Evolutionary conservation across 2,113 vertebrate genomes (phyloP).

Genomic region (Falco punctatus): DNA sequence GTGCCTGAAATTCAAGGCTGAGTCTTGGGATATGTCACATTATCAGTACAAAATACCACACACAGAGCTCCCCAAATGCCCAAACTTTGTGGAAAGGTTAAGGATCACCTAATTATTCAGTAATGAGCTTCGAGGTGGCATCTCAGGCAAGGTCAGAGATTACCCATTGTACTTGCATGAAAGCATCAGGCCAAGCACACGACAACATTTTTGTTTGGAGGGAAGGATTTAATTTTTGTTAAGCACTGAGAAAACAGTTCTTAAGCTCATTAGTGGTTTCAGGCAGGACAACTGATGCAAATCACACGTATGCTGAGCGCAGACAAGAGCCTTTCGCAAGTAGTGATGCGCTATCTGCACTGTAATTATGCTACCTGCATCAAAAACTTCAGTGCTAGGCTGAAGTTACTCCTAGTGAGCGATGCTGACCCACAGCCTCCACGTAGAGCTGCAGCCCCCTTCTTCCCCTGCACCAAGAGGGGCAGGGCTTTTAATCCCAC

Average conservation of each 20-base stretch:
- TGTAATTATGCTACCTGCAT: background rate
- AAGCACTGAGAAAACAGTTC: background rate
- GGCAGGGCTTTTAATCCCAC: background rate
- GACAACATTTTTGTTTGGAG: background rate
- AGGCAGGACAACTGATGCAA: background rate
- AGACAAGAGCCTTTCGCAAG: background rate
- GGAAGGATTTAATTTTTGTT: constrained; percentile 33
- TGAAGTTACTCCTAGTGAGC: background rate
- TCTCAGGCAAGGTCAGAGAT: background rate
- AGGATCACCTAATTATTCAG: background rate
- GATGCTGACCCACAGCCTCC: background rate
- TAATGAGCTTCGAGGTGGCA: constrained; percentile 21
- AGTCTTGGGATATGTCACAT: background rate
- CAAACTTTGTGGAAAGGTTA: background rate
- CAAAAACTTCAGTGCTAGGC: background rate
- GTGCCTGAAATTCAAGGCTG: constrained; percentile 7
- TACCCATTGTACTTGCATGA: background rate
- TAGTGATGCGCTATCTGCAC: accelerated
- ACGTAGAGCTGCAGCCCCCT: background rate
- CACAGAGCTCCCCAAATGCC: background rate
- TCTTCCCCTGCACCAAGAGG: background rate
- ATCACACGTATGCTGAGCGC: background rate
- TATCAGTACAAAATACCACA: background rate
- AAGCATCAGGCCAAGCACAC: background rate
- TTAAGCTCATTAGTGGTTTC: constrained; percentile 34